Evolutionary conservation across 2,113 vertebrate species (phyloP), one percentile per base, ranked within the genome.

Genomic region (Bos javanicus): DNA sequence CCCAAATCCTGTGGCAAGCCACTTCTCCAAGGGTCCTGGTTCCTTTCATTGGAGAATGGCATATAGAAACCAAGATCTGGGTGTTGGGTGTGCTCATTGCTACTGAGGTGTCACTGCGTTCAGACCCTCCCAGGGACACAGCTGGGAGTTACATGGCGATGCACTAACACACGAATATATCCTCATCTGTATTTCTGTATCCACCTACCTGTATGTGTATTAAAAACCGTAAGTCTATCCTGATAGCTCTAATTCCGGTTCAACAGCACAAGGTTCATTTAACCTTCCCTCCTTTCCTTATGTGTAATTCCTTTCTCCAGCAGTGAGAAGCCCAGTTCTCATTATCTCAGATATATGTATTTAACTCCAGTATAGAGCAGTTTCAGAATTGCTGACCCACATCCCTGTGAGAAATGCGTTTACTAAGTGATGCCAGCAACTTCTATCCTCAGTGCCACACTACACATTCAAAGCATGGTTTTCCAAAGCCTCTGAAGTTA

Each of bases 91-190:
- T 28, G 25, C 76, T 57, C 48, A 16, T 7, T 12, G 30, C 46
- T 54, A 2, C 74, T 39, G 30, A 30, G n/a, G 21, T 50, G 25
- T 59, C 6, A 0, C 7, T 80, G 50, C 12, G 2, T 46, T 46
- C 23, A 39, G 28, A 11, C 36, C 39, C 19, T 71, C 59, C 28
- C 2, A 28, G 23, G 17, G 52, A 60, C 81, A 74, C 52, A 62
- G 50, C 90, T 59, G 81, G 23, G 16, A 28, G 30, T 62, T 12
- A 28, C 19, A 33, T 10, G 43, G n/a, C 7, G 0, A 5, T 1
- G 33, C 28, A 13, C 3, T 14, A 43, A 59, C 15, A 21, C 43
- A 28, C 3, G 0, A 2, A 0, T 10, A 10, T 30, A 7, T 5
- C 6, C 19, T 28, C 85, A 1, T 48, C 30, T 23, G 1, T 33